Percentiles rank a stretch among this genome's conserved stretches.
Evolutionary conservation across 2,797 vertebrate species (phyloP).

Genomic region (Anguilla obscura): DNA sequence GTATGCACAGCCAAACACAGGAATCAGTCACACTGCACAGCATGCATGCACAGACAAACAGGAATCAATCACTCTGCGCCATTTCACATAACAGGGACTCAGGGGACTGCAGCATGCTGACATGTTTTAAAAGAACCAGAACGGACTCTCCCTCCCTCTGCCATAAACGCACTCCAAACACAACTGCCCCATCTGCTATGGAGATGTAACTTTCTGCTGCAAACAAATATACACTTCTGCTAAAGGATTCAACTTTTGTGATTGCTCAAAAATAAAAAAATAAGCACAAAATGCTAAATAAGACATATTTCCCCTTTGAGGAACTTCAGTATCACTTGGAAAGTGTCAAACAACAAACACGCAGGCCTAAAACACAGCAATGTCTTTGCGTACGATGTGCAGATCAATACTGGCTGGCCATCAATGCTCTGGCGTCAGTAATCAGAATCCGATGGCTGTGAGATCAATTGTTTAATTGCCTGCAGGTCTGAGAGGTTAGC

Average conservation of each 20-base stretch:
- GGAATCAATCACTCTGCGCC: background rate
- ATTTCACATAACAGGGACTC: background rate
- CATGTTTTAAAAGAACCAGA: constrained; percentile 12
- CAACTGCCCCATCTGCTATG: background rate
- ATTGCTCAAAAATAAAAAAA: background rate
- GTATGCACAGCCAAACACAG: constrained; percentile 10
- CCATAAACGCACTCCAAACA: background rate
- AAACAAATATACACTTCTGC: background rate
- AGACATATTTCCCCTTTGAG: background rate
- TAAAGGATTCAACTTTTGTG: background rate
- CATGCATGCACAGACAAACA: constrained; percentile 33
- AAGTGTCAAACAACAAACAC: background rate
- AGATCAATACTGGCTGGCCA: constrained; percentile 59
- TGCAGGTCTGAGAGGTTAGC: constrained; percentile 46
- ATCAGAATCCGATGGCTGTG: constrained; percentile 47
- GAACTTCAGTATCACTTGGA: background rate
- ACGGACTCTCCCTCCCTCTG: background rate
- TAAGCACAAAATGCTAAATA: background rate
- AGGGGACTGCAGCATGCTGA: background rate
- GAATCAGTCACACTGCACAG: constrained; percentile 27
- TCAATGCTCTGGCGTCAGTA: constrained; percentile 56
- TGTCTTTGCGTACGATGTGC: background rate
- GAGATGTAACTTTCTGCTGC: background rate
- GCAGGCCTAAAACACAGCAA: background rate
- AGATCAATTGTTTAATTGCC: constrained; percentile 49